phyloP scores from a whole-genome alignment of 2,113 vertebrate species.

The Eolophus roseicapilla region DNA sequence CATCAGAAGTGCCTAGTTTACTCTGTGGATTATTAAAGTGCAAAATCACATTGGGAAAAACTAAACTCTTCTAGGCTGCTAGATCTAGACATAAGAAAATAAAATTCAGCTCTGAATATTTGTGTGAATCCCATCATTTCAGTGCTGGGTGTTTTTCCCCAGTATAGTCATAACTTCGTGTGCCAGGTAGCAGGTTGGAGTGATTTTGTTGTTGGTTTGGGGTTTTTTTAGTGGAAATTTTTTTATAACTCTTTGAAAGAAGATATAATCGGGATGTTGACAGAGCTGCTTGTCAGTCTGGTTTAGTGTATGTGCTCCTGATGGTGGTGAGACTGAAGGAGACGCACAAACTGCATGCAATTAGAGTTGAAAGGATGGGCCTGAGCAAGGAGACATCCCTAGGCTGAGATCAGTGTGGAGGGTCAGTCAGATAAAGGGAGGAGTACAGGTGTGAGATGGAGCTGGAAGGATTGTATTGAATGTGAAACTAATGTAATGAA shows the following conservation, averaged over 20 bases:
- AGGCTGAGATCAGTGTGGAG: not conserved
- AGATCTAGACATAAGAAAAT: not conserved
- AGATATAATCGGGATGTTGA: not conserved
- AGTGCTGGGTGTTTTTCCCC: not conserved
- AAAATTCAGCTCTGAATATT: not conserved
- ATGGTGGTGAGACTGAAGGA: not conserved
- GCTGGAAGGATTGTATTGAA: not conserved
- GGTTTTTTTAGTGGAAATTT: not conserved
- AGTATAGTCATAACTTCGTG: not conserved
- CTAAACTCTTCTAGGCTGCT: not conserved
- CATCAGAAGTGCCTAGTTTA: not conserved
- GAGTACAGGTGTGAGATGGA: not conserved
- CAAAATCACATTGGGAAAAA: conserved; percentile 26
- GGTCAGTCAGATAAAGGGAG: not conserved
- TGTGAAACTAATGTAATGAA: not conserved
- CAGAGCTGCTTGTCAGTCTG: not conserved
- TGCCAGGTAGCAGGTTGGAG: not conserved
- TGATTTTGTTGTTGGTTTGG: not conserved
- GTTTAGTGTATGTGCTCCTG: not conserved
- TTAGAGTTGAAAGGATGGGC: not conserved
- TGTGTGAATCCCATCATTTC: conserved; percentile 22
- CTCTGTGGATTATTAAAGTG: conserved; percentile 37
- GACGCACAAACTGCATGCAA: not conserved
- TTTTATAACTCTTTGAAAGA: not conserved
- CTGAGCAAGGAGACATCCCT: not conserved